A percentile compares a stretch with the other conserved stretches of the same genome.
These are phyloP conservation scores for Oenanthe oenanthe DNA, from an alignment of 2,113 vertebrate species.

Conservation along the genomic window DNA sequence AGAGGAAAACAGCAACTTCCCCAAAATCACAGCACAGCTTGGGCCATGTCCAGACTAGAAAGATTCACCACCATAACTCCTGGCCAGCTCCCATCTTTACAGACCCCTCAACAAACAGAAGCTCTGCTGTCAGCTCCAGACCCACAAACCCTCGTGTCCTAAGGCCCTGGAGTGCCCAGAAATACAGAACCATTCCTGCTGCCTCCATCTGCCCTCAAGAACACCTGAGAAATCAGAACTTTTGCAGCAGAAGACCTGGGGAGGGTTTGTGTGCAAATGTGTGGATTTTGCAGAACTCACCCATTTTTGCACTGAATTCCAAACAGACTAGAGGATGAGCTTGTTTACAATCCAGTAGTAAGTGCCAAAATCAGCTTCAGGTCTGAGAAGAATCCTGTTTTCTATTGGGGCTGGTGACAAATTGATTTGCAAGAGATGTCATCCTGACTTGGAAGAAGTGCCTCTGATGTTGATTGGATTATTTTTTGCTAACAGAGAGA, in stretches of 20 bases:
- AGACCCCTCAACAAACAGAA: neutral
- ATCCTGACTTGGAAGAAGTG: neutral
- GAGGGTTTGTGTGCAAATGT: neutral
- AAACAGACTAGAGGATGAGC: neutral
- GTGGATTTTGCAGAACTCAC: neutral
- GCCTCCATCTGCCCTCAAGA: neutral
- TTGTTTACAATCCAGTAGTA: neutral
- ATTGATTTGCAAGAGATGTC: neutral
- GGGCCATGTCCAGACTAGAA: neutral
- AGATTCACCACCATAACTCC: neutral
- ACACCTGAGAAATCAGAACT: neutral
- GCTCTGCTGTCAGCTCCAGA: neutral
- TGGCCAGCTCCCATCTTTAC: neutral
- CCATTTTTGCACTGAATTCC: neutral
- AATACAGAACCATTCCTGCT: neutral
- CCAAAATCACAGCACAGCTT: neutral
- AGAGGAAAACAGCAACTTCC: neutral
- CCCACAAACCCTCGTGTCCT: fast-evolving
- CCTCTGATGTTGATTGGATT: neutral
- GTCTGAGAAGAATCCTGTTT: neutral
- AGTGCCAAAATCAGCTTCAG: neutral
- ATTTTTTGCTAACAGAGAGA: neutral
- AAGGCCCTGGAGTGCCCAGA: neutral
- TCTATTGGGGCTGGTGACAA: neutral
- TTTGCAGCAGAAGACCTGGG: neutral